phyloP scores from a whole-genome alignment of 2,797 vertebrate genomes.

The Falco rusticolus region DNA sequence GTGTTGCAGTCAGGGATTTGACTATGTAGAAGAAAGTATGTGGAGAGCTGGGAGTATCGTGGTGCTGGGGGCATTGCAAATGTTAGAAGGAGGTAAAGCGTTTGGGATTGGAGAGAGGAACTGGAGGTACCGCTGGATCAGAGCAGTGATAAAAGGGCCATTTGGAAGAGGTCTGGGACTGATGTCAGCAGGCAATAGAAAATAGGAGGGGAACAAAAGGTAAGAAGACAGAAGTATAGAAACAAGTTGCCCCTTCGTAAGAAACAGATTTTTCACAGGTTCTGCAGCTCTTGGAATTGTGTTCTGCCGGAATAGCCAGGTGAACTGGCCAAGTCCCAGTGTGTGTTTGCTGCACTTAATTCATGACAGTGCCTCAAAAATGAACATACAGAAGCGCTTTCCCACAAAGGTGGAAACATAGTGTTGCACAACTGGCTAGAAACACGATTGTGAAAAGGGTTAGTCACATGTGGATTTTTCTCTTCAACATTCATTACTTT shows the following conservation, averaged over 20 bases:
- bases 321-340: not conserved
- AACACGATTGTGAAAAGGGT: not conserved
- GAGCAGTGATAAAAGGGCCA: not conserved
- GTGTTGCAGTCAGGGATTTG: not conserved
- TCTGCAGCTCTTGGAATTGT: not conserved
- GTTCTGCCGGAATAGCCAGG: not conserved
- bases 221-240: not conserved
- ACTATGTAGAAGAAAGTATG: not conserved
- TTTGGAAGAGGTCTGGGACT: not conserved
- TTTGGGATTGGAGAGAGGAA: not conserved
- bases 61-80: not conserved
- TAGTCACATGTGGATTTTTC: not conserved
- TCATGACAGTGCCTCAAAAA: not conserved
- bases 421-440: not conserved
- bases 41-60: not conserved
- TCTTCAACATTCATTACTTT: not conserved
- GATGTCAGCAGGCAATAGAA: not conserved
- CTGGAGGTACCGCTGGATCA: not conserved
- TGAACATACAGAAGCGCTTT: not conserved
- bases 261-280: not conserved
- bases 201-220: not conserved
- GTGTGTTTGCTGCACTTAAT: not conserved
- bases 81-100: not conserved
- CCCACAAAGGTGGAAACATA: not conserved
- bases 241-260: not conserved